Evolutionary conservation across 2,797 vertebrate species (phyloP), one percentile per base, ranked within the genome.

Genomic region (Schizopygopsis pylzovi): DNA sequence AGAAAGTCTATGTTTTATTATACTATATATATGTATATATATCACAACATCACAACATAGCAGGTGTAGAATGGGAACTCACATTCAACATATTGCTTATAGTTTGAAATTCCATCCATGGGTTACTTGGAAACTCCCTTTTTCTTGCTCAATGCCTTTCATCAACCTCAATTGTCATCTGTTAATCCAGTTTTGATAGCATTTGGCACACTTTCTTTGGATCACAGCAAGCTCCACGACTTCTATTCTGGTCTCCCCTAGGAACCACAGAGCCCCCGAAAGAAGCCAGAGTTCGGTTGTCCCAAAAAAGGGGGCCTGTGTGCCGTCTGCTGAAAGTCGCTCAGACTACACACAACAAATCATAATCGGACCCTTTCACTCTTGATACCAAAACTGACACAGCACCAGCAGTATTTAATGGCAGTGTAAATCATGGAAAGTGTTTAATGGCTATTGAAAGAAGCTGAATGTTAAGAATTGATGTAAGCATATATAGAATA

Each of bases 111-210:
- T 95, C 94, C 95, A 92, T 90, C 89, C 91, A 88, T 85, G 87
- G 91, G 94, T 94, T 95, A 91, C 95, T 95, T 94, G 93, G 95
- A 95, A 95, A 95, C 94, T 92, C 92, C 89, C 88, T 90, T 88
- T 87, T 91, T 89, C 89, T 91, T 89, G 88, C 88, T 89, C 91
- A 90, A 87, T 89, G 91, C 86, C 88, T 94, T 79, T 94, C 94
- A 94, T 94, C 91, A 90, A 94, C 94, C 93, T 93, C 94, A 94
- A 95, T 94, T 95, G 95, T 95, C 92, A 92, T 95, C 92, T 93
- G 90, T 94, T 96, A 96, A 96, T 96, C 95, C 94, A 94, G 93
- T 95, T 95, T 95, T 96, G 95, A 96, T 96, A 96, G 94, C 94
- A 95, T 95, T 95, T 96, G 95, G 95, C 95, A 96, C 95, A 95